Base-by-base conservation (phyloP, 2,113 vertebrate species). In the Petrocephalus microphthalmus region DNA sequence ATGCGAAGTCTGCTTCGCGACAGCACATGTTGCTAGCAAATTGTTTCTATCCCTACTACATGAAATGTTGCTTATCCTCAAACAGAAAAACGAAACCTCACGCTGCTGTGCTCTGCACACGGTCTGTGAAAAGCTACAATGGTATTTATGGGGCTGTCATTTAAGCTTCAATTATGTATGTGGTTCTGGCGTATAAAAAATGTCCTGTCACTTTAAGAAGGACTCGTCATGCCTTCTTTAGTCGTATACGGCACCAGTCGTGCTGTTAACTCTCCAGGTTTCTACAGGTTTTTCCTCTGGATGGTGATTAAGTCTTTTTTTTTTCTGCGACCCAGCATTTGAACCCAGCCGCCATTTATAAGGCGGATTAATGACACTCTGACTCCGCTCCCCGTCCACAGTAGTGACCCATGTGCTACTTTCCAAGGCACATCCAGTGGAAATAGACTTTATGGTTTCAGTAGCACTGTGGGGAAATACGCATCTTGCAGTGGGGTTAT, bases 301-400 rank as follows among this genome's bases (percentile, higher is more conserved):
- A 42, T 51, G 56, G 19, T 84, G 51, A 22, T 57, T 8, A 87
- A 85, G 56, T n/a, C 49, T 88, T 29, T 51, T 42, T 42, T 42
- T 47, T 89, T 89, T 87, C 82, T 52, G 85, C 67, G 87, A 86
- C 85, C 89, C 49, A 19, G 88, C 89, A 90, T 91, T 90, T 89
- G 87, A 89, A 86, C 88, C 84, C 56, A 90, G 82, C 87, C 89
- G 57, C 87, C 84, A 45, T 87, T 88, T 83, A 89, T 53, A 84
- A 87, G 87, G 86, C 49, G 87, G 90, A 90, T 89, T 90, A 91
- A 87, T 88, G 78, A 86, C 88, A 71, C 53, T 90, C 88, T 89
- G 78, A 25, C 78, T 54, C 89, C 81, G n/a, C 89, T 89, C 87
- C 71, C 87, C 86, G 57, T 87, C 86, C 78, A 33, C 85, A 42